Evolutionary conservation across 2,888 invertebrate species (phyloP), one percentile per base, ranked within the genome.

Genomic region (Caenorhabditis drosophilae): DNA sequence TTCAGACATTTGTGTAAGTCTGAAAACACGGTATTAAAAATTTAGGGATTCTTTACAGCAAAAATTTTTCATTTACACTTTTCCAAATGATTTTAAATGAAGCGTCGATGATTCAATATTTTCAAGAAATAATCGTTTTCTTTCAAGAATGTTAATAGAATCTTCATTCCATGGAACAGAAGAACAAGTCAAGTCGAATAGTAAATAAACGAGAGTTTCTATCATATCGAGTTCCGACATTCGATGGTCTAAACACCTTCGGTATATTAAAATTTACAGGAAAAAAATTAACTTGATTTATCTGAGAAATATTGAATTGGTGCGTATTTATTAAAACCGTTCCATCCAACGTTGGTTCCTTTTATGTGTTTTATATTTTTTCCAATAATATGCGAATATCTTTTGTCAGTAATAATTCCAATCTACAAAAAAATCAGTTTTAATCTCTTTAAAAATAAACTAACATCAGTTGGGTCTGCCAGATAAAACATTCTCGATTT

Each of bases 171-270:
- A 63, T n/a, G 63, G 63, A 4, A 63, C 18, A 7, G 42, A 16
- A 9, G 26, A 34, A 11, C 34, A 20, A n/a, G 48, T 25, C 53
- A 53, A 45, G 22, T 63, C 49, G 38, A 40, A 63, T 9, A 63
- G 20, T 16, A 63, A 22, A 40, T 53, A 63, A 4, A 57, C 15
- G n/a, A 52, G 6, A 27, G 27, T 27, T 35, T 63, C 63, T 6
- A 63, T 34, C 46, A 53, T 45, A 36, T 63, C 63, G 16, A 57
- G 34, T 40, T 62, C 61, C 1, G 47, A 25, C 61, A 62, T 62
- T 31, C 53, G 57, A 36, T 63, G 63, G 16, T 18, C 44, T 46
- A 35, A 52, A 51, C 2, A 16, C 23, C 15, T 9, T n/a, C 26
- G 9, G 12, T 45, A 16, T 25, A 2, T 22, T 7, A 36, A 45